phyloP scores from a whole-genome alignment of 2,113 vertebrate genomes.

The Tricholaema leucomelas region DNA sequence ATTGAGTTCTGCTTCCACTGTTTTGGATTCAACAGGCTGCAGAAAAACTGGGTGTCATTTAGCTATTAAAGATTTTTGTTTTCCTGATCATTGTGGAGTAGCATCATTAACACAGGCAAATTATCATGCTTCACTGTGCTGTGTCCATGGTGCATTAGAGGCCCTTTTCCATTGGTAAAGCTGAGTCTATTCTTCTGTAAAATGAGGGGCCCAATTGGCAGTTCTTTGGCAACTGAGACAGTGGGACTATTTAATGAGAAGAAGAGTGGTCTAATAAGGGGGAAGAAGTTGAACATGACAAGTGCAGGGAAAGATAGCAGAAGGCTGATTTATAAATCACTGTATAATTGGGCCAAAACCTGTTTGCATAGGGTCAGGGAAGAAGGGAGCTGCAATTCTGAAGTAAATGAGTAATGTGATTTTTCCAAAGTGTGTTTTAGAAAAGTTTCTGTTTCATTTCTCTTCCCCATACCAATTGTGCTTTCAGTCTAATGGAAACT shows the following conservation, averaged over 20 bases:
- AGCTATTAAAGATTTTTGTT: constrained; percentile 78
- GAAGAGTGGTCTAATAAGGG: constrained; percentile 73
- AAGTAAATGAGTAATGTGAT: background rate
- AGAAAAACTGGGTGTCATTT: constrained; percentile 49
- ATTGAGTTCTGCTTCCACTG: background rate
- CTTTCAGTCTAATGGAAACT: constrained; percentile 14
- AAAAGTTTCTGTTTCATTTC: background rate
- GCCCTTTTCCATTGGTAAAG: constrained; percentile 76
- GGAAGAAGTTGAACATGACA: constrained; percentile 47
- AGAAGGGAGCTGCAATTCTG: background rate
- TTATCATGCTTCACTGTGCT: constrained; percentile 79
- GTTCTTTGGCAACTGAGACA: constrained; percentile 85
- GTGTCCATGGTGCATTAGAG: constrained; percentile 79
- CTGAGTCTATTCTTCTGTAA: constrained; percentile 81
- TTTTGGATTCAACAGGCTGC: constrained; percentile 39
- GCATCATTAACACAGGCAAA: constrained; percentile 86
- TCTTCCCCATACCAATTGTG: background rate
- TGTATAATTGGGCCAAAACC: background rate
- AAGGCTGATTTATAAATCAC: constrained; percentile 27
- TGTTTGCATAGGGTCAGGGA: background rate
- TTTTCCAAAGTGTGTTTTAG: constrained; percentile 2
- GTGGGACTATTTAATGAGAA: constrained; percentile 81
- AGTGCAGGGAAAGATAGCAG: constrained; percentile 41
- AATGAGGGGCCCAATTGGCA: constrained; percentile 80
- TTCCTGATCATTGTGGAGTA: constrained; percentile 76